Evolutionary conservation across 2,113 vertebrate genomes (phyloP).

Genomic region (Talpa occidentalis): DNA sequence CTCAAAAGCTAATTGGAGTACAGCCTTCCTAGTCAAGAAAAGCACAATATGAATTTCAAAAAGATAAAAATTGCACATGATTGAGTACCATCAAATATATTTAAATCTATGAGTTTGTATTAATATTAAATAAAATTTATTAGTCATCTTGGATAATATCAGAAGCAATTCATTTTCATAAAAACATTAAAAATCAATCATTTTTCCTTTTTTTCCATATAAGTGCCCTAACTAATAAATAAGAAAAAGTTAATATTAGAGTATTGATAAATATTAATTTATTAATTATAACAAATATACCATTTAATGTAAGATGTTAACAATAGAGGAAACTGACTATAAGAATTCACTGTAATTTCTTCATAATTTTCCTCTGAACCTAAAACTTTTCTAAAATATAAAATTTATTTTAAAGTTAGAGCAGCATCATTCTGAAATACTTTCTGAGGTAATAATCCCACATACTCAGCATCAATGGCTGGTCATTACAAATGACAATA

Average conservation of each 20-base stretch:
- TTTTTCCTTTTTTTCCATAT: background rate
- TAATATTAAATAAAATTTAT: background rate
- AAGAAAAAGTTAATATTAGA: slow-evolving; percentile 4
- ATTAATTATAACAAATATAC: background rate
- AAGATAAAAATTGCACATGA: background rate
- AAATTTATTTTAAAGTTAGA: background rate
- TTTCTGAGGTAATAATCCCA: background rate
- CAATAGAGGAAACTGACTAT: background rate
- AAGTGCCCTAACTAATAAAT: background rate
- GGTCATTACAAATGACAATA: background rate
- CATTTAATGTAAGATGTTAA: background rate
- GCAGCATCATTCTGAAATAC: background rate
- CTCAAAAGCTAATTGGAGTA: background rate
- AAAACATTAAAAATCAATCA: background rate
- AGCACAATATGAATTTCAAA: background rate
- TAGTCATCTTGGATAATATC: background rate
- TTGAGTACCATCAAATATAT: background rate
- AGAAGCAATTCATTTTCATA: background rate
- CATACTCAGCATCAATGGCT: background rate
- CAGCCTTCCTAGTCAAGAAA: background rate
- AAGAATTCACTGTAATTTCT: background rate
- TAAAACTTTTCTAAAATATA: background rate
- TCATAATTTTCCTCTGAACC: background rate
- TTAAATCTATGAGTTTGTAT: background rate
- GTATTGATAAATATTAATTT: background rate